Evolutionary conservation across 2,888 invertebrate species (phyloP), one percentile per base, ranked within the genome.

Genomic region (Drosophila greeni): DNA sequence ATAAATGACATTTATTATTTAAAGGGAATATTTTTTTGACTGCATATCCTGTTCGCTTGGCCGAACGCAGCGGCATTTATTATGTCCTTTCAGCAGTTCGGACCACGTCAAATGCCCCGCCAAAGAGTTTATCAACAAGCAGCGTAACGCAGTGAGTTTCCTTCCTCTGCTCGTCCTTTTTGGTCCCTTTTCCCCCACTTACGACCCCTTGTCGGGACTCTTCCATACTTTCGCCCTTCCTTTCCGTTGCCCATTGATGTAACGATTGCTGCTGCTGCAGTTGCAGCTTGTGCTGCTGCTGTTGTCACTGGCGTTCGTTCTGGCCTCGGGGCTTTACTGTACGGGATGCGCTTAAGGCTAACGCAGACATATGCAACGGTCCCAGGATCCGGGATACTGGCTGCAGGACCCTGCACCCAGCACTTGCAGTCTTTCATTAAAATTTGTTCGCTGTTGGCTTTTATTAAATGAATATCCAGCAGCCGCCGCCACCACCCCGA

Each of bases 391-490:
- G 23, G 59, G 37, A 18, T 37, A 29, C 36, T 16, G 49, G 18
- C 34, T 43, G 20, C 58, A 60, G 47, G 33, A 72, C 51, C 54
- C 48, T n/a, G n/a, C n/a, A 11, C 48, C 43, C 64, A 43, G 67
- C 69, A 56, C 66, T 79, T 66, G 70, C 68, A 74, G 66, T 72
- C 73, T 77, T 79, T 79, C 82, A 79, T 79, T 79, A 79, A 82
- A 79, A 79, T 71, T 74, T 74, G 68, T 73, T 59, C 75, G 61
- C 74, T 72, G 75, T 70, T 79, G 79, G 79, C 73, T 82, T 82
- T 79, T 79, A 82, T 79, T 82, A 82, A 79, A 82, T 74, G 79
- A 74, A 82, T 82, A 79, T 76, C 70, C 76, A 65, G 71, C 65
- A 64, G 43, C 43, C 43, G 70, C 62, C 61, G 36, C 49, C 53